Evolutionary conservation across 2,888 invertebrate species (phyloP).

Genomic region (Cepaea hortensis): DNA sequence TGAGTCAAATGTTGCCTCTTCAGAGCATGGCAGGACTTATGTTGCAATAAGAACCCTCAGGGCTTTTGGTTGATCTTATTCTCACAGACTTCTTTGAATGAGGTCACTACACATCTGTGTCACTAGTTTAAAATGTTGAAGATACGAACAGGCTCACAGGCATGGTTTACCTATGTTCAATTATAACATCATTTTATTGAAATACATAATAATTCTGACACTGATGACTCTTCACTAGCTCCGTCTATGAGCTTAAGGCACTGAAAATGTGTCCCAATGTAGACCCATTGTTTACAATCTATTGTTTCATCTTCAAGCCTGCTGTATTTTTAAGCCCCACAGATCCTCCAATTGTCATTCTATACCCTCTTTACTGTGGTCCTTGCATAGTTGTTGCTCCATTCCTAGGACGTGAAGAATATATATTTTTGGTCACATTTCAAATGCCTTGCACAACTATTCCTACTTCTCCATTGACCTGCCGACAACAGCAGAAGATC

Average conservation of each 20-base stretch:
- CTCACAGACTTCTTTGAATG: slow-evolving; percentile 25
- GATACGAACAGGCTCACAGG: neutral
- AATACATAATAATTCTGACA: neutral
- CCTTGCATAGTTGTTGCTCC: neutral
- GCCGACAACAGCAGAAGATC: too few species aligned
- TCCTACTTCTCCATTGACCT: too few species aligned
- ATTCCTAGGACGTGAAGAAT: too few species aligned
- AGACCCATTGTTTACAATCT: too few species aligned
- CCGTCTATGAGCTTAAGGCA: too few species aligned
- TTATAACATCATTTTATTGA: neutral
- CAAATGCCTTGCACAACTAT: too few species aligned
- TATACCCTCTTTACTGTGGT: neutral
- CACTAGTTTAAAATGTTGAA: neutral
- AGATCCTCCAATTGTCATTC: too few species aligned
- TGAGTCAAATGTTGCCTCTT: slow-evolving; percentile 12
- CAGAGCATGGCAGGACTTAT: slow-evolving; percentile 36
- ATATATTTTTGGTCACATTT: too few species aligned
- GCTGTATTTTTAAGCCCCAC: too few species aligned
- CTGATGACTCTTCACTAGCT: neutral
- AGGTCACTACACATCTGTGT: neutral
- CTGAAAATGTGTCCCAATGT: too few species aligned
- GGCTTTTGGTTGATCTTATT: slow-evolving; percentile 18
- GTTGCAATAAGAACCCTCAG: slow-evolving; percentile 35
- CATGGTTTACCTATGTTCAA: neutral
- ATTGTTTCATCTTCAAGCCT: too few species aligned